Conservation (phyloP, 2,888 invertebrate genomes). For the Octonoba sinensis region DNA sequence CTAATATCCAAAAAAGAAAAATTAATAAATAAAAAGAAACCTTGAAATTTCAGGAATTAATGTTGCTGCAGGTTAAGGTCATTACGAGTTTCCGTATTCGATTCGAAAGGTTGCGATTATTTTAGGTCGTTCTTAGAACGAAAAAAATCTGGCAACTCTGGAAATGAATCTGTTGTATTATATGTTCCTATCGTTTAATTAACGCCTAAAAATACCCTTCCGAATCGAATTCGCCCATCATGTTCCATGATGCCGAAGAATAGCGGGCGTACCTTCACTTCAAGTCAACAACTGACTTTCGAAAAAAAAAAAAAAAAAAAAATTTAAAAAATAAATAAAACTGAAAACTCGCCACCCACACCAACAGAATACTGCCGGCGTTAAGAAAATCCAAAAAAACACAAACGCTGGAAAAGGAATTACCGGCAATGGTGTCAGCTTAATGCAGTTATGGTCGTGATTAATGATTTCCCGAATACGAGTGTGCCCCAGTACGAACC, state of each 20-base stretch:
- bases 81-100: too few species aligned
- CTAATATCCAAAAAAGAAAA: too few species aligned
- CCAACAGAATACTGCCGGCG: slow-evolving; percentile 14
- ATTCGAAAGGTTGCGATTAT: too few species aligned
- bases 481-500: slow-evolving; percentile 23
- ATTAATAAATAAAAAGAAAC: too few species aligned
- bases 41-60: too few species aligned
- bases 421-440: slow-evolving; percentile 57
- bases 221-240: too few species aligned
- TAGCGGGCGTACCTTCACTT: neutral
- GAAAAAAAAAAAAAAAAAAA: slow-evolving; percentile 1
- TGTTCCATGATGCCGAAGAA: neutral
- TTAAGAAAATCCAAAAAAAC: slow-evolving; percentile 21
- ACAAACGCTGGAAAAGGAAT: slow-evolving; percentile 50
- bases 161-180: too few species aligned
- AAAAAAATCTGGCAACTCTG: too few species aligned
- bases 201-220: too few species aligned
- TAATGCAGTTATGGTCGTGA: slow-evolving; percentile 61
- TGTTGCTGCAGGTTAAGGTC: too few species aligned
- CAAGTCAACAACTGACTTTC: slow-evolving; percentile 15
- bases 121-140: too few species aligned
- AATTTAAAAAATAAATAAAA: neutral
- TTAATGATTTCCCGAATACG: slow-evolving; percentile 56
- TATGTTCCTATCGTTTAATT: too few species aligned
- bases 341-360: slow-evolving; percentile 9